Evolutionary conservation across 1,140 invertebrate species (phyloP).

Genomic region (Riptortus pedestris): DNA sequence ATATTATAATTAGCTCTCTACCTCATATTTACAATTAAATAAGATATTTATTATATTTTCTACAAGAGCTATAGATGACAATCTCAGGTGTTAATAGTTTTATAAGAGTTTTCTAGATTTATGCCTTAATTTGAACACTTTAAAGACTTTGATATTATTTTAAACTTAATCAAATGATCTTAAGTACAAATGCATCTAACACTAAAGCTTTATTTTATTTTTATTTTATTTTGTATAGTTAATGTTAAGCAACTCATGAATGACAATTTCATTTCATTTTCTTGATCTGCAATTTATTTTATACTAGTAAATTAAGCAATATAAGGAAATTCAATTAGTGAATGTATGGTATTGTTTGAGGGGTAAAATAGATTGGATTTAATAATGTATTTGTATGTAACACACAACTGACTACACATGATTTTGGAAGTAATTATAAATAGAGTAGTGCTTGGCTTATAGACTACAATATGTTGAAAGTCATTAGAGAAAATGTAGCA

Average conservation of each 20-base stretch:
- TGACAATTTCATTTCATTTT: too few species aligned
- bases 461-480: too few species aligned
- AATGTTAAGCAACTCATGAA: too few species aligned
- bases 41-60: constrained; percentile 23
- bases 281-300: too few species aligned
- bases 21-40: constrained; percentile 18
- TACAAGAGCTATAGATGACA: constrained; percentile 24
- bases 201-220: constrained; percentile 20
- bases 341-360: too few species aligned
- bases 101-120: constrained; percentile 16
- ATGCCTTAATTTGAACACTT: constrained; percentile 12
- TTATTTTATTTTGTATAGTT: constrained; percentile 6
- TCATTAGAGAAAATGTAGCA: too few species aligned
- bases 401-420: too few species aligned
- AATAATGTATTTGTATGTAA: too few species aligned
- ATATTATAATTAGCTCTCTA: constrained; percentile 26
- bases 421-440: too few species aligned
- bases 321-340: too few species aligned
- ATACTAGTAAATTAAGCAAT: too few species aligned
- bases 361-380: too few species aligned
- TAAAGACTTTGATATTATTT: constrained; percentile 8
- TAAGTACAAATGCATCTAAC: constrained; percentile 9
- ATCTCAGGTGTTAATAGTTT: constrained; percentile 26
- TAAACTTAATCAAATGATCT: constrained; percentile 11
- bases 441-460: constrained; percentile 4